These are phyloP conservation scores for Pheosia tremula DNA, from an alignment of 2,888 invertebrate genomes.

Conservation along the genomic window DNA sequence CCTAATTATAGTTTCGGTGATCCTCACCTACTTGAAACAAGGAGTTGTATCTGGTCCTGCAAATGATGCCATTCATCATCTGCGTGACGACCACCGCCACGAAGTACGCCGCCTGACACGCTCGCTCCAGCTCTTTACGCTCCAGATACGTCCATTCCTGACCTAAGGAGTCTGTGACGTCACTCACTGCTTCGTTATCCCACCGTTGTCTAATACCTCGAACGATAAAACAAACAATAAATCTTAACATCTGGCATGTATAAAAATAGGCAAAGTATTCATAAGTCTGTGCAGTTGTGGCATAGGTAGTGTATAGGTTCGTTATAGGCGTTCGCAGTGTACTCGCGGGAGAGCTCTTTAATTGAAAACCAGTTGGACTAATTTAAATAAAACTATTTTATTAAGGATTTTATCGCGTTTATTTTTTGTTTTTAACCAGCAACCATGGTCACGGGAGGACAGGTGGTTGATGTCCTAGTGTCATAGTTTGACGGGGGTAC, in stretches of 20 bases:
- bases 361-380: too few species aligned
- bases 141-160: constrained; percentile 90
- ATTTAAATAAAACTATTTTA: too few species aligned
- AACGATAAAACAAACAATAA: not conserved
- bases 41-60: constrained; percentile 90
- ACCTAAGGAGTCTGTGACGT: constrained; percentile 88
- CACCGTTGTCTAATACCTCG: constrained; percentile 87
- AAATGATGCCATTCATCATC: constrained; percentile 89
- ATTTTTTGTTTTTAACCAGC: too few species aligned
- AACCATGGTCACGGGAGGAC: too few species aligned
- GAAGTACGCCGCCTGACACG: constrained; percentile 90
- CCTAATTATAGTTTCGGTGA: constrained; percentile 13
- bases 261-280: not conserved
- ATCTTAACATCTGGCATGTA: constrained; percentile 1
- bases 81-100: constrained; percentile 89
- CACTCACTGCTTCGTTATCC: constrained; percentile 89
- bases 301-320: not conserved
- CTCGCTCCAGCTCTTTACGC: constrained; percentile 87
- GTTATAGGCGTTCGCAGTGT: too few species aligned
- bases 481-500: too few species aligned
- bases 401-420: too few species aligned
- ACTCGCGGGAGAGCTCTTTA: too few species aligned
- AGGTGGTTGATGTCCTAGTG: too few species aligned
- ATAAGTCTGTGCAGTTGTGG: not conserved
- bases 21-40: constrained; percentile 87